Evolutionary conservation across 1,140 invertebrate species (phyloP), one percentile per base, ranked within the genome.

Genomic region (Formica exsecta): DNA sequence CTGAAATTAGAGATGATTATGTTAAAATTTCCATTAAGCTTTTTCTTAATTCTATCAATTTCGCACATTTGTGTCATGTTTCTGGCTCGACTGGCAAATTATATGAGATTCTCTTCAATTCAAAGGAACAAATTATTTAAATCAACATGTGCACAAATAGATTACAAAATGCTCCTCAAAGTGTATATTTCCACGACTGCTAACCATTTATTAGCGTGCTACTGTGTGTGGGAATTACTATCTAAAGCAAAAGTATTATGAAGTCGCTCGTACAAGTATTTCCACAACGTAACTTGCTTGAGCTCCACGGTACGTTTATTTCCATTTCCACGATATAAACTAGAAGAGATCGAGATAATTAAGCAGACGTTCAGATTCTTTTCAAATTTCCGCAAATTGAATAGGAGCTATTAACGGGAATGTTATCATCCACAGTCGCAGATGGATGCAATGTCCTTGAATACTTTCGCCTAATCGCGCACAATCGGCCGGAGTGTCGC

Each of bases 381-480:
- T 32, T 51, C 62, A 83, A 51, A 73, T 38, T 87, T 79, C 51
- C 62, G 77, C 79, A 62, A 84, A 61, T 70, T 51, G 44, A 73
- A 81, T 89, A 65, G 86, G 57, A 54, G 38, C 51, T 79, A 81
- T 87, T 90, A 89, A 88, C 71, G 75, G 81, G 38, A 64, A 84
- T 85, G 62, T 62, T 70, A 75, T 85, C 70, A 74, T 73, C 85
- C 77, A 65, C 73, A 19, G 85, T 84, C 71, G 61, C 68, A 0
- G 29, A 77, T 44, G 75, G 87, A 86, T 29, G 90, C 80, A 88
- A 87, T 89, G 91, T 88, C 87, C 90, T 90, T 90, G 89, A 90
- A 91, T 88, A 91, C 90, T 91, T 91, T 91, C 87, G 90, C 89
- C 89, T 88, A 90, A 91, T 88, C 86, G 83, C 62, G 76, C 86